Percentiles rank a stretch among this genome's conserved stretches.
phyloP scores from a whole-genome alignment of 2,113 vertebrate genomes.

The Pandion haliaetus region DNA sequence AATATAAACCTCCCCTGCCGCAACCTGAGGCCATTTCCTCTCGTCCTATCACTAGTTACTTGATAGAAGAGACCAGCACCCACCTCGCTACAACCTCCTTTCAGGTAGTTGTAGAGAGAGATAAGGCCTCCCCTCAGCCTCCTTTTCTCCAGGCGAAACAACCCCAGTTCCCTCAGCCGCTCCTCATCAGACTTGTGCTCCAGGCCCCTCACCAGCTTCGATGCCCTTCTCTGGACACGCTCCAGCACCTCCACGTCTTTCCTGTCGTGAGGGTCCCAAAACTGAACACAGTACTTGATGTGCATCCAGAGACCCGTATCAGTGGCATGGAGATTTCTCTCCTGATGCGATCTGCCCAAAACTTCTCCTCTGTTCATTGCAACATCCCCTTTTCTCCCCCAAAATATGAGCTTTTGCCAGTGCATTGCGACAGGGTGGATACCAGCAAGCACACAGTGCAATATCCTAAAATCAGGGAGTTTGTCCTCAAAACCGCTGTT shows the following conservation, averaged over 20 bases:
- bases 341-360: background rate
- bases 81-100: fast-evolving
- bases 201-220: background rate
- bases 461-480: background rate
- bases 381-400: background rate
- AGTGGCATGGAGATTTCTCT: background rate
- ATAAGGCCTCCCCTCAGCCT: background rate
- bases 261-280: background rate
- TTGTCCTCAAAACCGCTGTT: background rate
- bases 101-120: fast-evolving
- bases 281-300: fast-evolving
- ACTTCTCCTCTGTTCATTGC: background rate
- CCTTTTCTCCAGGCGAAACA: background rate
- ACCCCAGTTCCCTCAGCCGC: background rate
- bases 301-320: too few relatives aligned
- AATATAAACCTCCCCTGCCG: background rate
- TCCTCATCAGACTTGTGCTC: background rate
- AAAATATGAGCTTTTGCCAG: background rate
- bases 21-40: too few relatives aligned
- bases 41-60: fast-evolving
- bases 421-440: fast-evolving
- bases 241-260: background rate
- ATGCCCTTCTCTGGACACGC: fast-evolving
- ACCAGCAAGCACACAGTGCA: background rate
- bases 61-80: background rate